These are phyloP conservation scores for Magallana gigas DNA, from an alignment of 1,140 invertebrate genomes.

Conservation along the genomic window DNA sequence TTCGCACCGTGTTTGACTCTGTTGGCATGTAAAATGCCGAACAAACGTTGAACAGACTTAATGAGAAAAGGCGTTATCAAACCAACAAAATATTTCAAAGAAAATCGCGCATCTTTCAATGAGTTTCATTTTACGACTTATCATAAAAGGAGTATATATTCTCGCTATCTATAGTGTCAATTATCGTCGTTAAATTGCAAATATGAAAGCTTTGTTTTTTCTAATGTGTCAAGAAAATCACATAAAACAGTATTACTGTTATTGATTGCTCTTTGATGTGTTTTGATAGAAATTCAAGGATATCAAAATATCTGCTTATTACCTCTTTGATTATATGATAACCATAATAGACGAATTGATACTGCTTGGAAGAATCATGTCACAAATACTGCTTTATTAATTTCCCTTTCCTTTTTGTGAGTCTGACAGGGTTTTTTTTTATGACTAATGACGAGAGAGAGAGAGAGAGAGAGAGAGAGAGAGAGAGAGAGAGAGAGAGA, in stretches of 20 bases:
- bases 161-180: neutral
- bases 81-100: too few species aligned
- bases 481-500: slow-evolving; percentile 24
- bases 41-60: too few species aligned
- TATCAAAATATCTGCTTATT: neutral
- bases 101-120: neutral
- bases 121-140: neutral
- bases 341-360: neutral
- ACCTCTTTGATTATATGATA: neutral
- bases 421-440: too few species aligned
- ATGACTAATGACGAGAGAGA: too few species aligned
- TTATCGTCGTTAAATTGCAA: neutral
- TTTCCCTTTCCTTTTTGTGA: too few species aligned
- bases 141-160: slow-evolving; percentile 7
- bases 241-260: neutral
- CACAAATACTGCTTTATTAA: neutral
- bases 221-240: slow-evolving; percentile 16
- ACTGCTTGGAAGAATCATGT: neutral
- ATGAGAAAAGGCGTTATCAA: too few species aligned
- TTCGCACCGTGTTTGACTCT: too few species aligned
- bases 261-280: neutral
- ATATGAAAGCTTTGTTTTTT: neutral
- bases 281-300: slow-evolving; percentile 1
- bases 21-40: too few species aligned
- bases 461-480: neutral